phyloP scores from a whole-genome alignment of 2,888 invertebrate genomes.

The Mycalesis mineus region DNA sequence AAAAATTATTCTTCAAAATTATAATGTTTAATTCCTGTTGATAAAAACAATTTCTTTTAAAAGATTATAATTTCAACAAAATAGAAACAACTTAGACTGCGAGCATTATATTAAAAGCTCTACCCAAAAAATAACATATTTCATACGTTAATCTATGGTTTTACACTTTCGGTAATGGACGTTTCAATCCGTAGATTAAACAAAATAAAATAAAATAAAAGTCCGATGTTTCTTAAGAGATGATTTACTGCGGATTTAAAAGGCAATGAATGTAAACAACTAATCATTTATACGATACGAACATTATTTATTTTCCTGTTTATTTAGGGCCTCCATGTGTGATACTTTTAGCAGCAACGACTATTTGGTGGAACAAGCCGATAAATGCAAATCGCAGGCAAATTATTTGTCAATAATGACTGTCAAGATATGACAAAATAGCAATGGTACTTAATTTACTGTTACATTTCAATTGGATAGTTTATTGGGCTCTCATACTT shows the following conservation, averaged over 20 bases:
- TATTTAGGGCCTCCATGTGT: neutral
- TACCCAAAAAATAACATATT: neutral
- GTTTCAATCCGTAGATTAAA: neutral
- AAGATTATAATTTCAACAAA: neutral
- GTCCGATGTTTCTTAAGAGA: constrained; percentile 2
- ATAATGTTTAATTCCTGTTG: no score
- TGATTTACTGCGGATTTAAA: constrained; percentile 16
- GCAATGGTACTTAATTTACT: no score
- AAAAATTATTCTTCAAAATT: no score
- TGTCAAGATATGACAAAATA: no score
- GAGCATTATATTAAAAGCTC: neutral
- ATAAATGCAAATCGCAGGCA: no score
- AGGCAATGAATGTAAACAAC: constrained; percentile 27
- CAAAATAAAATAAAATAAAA: neutral
- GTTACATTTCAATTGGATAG: no score
- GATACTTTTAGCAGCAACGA: neutral
- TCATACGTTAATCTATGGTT: neutral
- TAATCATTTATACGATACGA: neutral
- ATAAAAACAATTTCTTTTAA: no score
- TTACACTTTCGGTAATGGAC: neutral
- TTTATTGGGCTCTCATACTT: no score
- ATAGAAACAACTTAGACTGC: neutral
- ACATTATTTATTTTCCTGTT: neutral
- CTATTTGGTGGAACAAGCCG: no score
- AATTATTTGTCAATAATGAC: no score